phyloP scores from a whole-genome alignment of 2,888 invertebrate genomes.

The Autographa gamma region DNA sequence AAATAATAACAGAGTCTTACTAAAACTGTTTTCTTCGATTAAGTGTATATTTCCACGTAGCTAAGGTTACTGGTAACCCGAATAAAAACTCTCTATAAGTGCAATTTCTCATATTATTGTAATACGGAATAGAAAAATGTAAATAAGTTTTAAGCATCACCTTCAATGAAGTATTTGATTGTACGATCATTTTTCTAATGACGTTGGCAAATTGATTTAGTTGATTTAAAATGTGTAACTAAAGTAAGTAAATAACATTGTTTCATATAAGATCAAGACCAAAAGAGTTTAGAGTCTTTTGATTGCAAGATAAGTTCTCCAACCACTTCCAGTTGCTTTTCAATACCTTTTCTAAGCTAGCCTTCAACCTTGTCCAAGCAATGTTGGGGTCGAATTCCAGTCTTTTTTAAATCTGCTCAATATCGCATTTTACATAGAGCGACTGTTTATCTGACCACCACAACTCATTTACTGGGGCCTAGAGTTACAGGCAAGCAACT shows the following conservation, averaged over 20 bases:
- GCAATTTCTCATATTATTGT: conserved; percentile 63
- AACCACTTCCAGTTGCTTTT: no score
- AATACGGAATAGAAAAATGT: conserved; percentile 49
- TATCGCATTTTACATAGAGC: neutral
- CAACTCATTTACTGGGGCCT: conserved; percentile 7
- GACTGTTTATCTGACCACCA: neutral
- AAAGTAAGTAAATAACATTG: neutral
- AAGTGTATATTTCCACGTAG: conserved; percentile 32
- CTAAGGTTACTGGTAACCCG: conserved; percentile 29
- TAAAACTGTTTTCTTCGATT: conserved; percentile 25
- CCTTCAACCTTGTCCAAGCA: no score
- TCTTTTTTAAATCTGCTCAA: no score
- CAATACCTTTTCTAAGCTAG: no score
- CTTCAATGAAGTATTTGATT: conserved; percentile 22
- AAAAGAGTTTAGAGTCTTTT: no score
- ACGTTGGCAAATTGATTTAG: no score
- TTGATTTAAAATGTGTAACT: neutral
- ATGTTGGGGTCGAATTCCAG: no score
- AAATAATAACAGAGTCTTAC: conserved; percentile 17
- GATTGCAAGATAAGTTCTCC: no score
- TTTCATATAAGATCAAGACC: neutral
- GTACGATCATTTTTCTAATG: conserved; percentile 2
- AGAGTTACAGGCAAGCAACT: neutral
- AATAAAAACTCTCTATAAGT: conserved; percentile 55
- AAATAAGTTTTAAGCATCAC: conserved; percentile 39